Evolutionary conservation across 2,888 invertebrate genomes (phyloP).

Genomic region (Cataglyphis cursor): DNA sequence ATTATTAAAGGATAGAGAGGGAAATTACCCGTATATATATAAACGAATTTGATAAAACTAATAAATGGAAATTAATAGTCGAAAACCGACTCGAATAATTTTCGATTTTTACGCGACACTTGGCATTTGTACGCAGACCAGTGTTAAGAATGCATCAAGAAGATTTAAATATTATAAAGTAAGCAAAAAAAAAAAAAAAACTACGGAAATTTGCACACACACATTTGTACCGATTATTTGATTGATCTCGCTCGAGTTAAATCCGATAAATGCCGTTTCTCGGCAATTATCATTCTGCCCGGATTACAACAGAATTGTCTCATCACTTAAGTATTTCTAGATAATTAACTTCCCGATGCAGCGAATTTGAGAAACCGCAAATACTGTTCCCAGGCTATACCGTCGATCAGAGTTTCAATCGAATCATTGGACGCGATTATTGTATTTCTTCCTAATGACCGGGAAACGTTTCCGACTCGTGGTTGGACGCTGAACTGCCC

Average conservation of each 20-base stretch:
- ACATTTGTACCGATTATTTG: constrained; percentile 56
- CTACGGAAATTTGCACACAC: background rate
- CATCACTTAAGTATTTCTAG: constrained; percentile 64
- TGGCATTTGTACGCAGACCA: background rate
- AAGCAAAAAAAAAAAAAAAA: background rate
- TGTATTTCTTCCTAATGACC: constrained; percentile 56
- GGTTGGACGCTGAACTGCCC: constrained; percentile 25
- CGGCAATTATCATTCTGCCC: constrained; percentile 65
- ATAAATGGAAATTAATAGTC: background rate
- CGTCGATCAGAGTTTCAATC: constrained; percentile 53
- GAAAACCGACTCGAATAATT: background rate
- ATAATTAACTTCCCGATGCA: constrained; percentile 60
- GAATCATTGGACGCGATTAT: constrained; percentile 54
- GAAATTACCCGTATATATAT: background rate
- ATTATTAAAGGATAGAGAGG: background rate
- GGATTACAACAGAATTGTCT: constrained; percentile 57
- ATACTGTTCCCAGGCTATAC: constrained; percentile 9
- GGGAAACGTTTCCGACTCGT: constrained; percentile 50
- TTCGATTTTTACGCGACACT: constrained; percentile 17
- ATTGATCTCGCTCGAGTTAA: constrained; percentile 68
- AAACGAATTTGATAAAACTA: background rate
- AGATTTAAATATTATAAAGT: background rate
- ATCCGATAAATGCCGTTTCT: constrained; percentile 55
- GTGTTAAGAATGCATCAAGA: background rate
- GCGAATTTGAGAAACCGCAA: constrained; percentile 53